Base-by-base conservation (phyloP, 2,113 vertebrate species). In the Brienomyrus longianalis region DNA sequence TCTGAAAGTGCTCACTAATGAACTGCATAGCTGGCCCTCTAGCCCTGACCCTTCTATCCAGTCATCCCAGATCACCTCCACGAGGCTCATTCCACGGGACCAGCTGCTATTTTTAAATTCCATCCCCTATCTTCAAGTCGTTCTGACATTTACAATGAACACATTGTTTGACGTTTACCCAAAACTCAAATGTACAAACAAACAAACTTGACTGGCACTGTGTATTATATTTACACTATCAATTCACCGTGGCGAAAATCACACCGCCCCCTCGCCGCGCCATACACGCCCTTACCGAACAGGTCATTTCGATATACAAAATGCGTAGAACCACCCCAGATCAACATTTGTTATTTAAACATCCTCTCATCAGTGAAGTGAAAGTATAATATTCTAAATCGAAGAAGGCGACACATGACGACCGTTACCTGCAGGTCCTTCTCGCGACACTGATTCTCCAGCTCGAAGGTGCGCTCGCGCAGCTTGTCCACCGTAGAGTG, bases 401-500 rank as follows among this genome's bases (percentile, higher is more conserved):
- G 35, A 21, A 17, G 77, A 48, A 8, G 83, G 83, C 19, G 47
- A 11, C 43, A 47, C 23, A 2, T 2, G 35, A 6, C 35, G 56
- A 3, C 48, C 0, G 10, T 93, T 94, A 99, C 98, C 98, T 99
- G 98, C 6, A 97, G 92, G 93, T 99, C 97, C 93, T 99, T 99
- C 91, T 97, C 96, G 19, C 97, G 97, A 92, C 96, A 97, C 95
- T 97, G 97, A 89, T 96, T 96, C 94, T 98, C 98, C 91, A 99
- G 92, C 91, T 97, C 94, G 92, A 98, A 95, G 89, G 98, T 97
- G 87, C 97, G 95, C 92, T 99, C 98, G 92, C 97, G 96, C 89
- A 99, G 96, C 88, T 97, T 95, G 62, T 98, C 98, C 93, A 97
- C 96, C 0, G 97, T 97, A 52, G 96, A 97, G 92, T 98, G 98